phyloP scores from a whole-genome alignment of 2,888 invertebrate genomes.

The Lepidonotus clava region DNA sequence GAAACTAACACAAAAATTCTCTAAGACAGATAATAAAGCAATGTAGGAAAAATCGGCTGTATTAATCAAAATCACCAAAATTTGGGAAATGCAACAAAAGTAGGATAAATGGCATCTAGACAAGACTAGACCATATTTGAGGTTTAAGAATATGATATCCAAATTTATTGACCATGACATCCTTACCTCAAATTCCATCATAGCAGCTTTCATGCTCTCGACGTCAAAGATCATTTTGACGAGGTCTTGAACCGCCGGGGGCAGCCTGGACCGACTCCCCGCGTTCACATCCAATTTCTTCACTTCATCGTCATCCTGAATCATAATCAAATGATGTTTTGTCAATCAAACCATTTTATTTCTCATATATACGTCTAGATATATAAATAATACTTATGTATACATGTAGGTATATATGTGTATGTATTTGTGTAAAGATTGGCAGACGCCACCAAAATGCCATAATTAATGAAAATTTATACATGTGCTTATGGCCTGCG shows the following conservation, averaged over 20 bases:
- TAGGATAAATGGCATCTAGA: too few relatives aligned
- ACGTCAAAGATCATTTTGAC: conserved; percentile 94
- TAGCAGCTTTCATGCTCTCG: conserved; percentile 92
- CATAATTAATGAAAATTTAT: too few relatives aligned
- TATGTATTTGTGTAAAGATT: background rate
- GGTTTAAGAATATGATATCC: too few relatives aligned
- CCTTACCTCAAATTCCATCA: conserved; percentile 93
- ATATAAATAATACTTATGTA: background rate
- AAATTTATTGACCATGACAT: background rate
- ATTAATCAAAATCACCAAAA: too few relatives aligned
- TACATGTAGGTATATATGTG: background rate
- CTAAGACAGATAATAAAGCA: too few relatives aligned
- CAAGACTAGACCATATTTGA: too few relatives aligned
- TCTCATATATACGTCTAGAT: background rate
- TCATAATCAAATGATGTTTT: background rate
- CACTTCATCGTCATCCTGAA: conserved; percentile 73
- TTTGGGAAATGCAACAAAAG: too few relatives aligned
- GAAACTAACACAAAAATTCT: too few relatives aligned
- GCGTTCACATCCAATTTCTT: conserved; percentile 68
- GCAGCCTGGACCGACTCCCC: conserved; percentile 85
- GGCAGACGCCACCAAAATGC: background rate
- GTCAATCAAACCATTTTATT: background rate
- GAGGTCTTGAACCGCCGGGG: conserved; percentile 89
- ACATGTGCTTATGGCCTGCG: too few relatives aligned
- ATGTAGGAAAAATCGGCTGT: too few relatives aligned